Conservation (phyloP, 2,113 vertebrate genomes). For the Mastomys coucha region DNA sequence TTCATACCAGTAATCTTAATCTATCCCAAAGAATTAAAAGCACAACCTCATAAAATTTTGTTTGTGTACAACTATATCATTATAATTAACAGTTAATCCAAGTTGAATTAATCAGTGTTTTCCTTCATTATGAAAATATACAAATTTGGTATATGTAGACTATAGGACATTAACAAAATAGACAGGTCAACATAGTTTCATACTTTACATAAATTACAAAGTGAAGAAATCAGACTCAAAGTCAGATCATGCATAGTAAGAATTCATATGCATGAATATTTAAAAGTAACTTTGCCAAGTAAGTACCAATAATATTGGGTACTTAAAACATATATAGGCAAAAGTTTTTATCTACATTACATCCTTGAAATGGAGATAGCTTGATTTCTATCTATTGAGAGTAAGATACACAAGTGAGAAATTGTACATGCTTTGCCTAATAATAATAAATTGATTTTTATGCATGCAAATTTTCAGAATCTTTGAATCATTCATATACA, state of each 20-base stretch:
- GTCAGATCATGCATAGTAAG: neutral
- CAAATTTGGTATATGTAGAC: neutral
- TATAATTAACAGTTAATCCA: neutral
- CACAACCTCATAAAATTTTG: neutral
- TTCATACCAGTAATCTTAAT: neutral
- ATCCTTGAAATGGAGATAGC: neutral
- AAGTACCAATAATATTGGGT: neutral
- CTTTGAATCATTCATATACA: neutral
- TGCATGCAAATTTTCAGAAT: neutral
- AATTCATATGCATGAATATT: no score
- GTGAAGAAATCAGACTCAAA: neutral
- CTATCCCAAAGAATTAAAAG: neutral
- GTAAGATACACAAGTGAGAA: neutral
- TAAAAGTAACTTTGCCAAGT: neutral
- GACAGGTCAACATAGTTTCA: neutral
- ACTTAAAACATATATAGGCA: neutral
- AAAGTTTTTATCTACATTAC: neutral
- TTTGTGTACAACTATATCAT: neutral
- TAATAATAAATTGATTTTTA: neutral
- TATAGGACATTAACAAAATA: neutral
- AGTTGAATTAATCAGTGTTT: neutral
- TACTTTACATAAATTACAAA: neutral
- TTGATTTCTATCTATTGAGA: neutral
- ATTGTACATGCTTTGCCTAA: neutral
- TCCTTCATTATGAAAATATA: neutral